phyloP scores from a whole-genome alignment of 2,797 vertebrate genomes.

The Lagocephalus sceleratus region DNA sequence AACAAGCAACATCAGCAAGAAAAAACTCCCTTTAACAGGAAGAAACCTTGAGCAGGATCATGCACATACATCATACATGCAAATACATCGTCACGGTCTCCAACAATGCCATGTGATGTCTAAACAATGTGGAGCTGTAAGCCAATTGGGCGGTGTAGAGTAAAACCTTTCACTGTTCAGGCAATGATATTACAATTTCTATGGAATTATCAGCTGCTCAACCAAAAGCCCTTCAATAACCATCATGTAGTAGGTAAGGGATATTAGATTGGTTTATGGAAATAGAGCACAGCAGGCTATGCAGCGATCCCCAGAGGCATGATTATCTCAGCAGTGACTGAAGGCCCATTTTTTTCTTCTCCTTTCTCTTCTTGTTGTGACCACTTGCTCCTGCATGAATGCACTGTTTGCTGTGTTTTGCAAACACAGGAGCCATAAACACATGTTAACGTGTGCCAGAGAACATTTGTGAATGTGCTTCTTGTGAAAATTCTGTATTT shows the following conservation, averaged over 20 bases:
- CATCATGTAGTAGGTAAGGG: constrained; percentile 22
- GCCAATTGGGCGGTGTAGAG: constrained; percentile 14
- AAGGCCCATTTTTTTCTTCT: constrained; percentile 27
- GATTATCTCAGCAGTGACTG: constrained; percentile 40
- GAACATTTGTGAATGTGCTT: constrained; percentile 3
- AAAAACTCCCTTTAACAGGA: no score
- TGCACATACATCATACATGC: no score
- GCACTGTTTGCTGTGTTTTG: constrained; percentile 39
- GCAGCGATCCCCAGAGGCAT: constrained; percentile 44
- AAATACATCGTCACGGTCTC: constrained; percentile 4
- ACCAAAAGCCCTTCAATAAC: constrained; percentile 57
- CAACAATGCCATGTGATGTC: neutral
- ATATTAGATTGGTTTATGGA: constrained; percentile 53
- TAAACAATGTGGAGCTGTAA: constrained; percentile 16
- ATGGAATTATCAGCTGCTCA: constrained; percentile 49
- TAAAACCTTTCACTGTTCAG: constrained; percentile 23
- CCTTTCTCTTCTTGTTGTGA: constrained; percentile 24
- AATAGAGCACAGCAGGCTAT: constrained; percentile 48
- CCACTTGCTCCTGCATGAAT: constrained; percentile 25
- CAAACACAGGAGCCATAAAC: neutral
- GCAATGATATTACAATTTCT: constrained; percentile 36
- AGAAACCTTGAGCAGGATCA: no score
- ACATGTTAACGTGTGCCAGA: no score
- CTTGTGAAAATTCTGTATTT: neutral
- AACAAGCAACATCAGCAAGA: no score